These are phyloP conservation scores for Meriones unguiculatus DNA, from an alignment of 2,113 vertebrate genomes.

Conservation along the genomic window DNA sequence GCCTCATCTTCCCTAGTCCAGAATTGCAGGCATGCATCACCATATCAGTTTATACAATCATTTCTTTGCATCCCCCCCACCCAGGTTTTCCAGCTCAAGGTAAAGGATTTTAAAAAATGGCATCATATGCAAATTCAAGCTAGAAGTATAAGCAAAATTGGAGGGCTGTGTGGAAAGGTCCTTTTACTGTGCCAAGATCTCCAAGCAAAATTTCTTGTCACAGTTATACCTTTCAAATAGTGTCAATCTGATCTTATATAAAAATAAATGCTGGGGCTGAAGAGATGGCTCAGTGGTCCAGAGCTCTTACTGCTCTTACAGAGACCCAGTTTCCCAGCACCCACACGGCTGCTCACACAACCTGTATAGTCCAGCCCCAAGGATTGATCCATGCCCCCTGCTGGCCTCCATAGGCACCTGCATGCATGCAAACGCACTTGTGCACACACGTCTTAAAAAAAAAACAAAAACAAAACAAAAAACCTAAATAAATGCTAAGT, in stretches of 20 bases:
- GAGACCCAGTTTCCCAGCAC: neutral
- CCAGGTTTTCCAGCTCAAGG: neutral
- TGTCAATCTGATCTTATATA: neutral
- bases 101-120: neutral
- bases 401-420: neutral
- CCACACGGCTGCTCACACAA: neutral
- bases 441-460: neutral
- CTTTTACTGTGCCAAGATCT: neutral
- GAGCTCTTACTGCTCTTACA: neutral
- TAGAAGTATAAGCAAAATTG: neutral
- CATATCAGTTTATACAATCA: neutral
- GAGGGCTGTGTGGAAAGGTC: neutral
- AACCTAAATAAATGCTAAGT: neutral
- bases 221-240: slow-evolving; percentile 33
- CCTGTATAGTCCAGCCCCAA: neutral
- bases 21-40: neutral
- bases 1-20: neutral
- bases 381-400: neutral
- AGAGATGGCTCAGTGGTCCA: neutral
- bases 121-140: slow-evolving; percentile 23
- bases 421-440: no score
- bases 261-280: neutral
- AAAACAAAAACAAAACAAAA: neutral
- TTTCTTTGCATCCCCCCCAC: slow-evolving; percentile 38
- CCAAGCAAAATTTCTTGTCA: slow-evolving; percentile 31